Evolutionary conservation across 2,888 invertebrate species (phyloP).

Genomic region (Tanypteryx hageni): DNA sequence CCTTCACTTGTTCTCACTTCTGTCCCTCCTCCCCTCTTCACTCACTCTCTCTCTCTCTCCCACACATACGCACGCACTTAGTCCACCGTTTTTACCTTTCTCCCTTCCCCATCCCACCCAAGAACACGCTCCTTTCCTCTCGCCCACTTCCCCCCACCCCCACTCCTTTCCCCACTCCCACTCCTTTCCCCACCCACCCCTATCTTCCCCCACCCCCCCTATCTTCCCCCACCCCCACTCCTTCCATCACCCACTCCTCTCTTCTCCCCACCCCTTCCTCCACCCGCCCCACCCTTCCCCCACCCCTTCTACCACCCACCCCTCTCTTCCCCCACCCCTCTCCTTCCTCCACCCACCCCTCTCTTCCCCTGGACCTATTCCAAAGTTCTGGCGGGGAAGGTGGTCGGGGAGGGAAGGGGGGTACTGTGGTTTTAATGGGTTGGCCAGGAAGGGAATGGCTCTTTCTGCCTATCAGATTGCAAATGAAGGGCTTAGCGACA

Average conservation of each 20-base stretch:
- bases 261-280: neutral
- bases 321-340: neutral
- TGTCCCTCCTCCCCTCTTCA: neutral
- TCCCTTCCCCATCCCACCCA: neutral
- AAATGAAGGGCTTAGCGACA: slow-evolving; percentile 58
- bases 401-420: no score
- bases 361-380: slow-evolving; percentile 51
- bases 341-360: neutral
- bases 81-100: neutral
- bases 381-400: slow-evolving; percentile 15
- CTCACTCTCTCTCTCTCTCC: neutral
- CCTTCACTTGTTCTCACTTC: neutral
- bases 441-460: slow-evolving; percentile 38
- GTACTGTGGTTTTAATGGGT: slow-evolving; percentile 45
- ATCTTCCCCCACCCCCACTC: neutral
- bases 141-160: neutral
- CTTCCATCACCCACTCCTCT: neutral
- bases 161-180: neutral
- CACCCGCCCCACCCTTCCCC: neutral
- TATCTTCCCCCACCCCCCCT: slow-evolving; percentile 19
- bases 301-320: neutral
- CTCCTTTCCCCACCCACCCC: neutral
- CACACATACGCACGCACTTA: neutral
- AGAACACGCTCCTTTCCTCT: neutral
- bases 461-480: slow-evolving; percentile 60